Evolutionary conservation across 2,113 vertebrate genomes (phyloP).

Genomic region (Oenanthe oenanthe): DNA sequence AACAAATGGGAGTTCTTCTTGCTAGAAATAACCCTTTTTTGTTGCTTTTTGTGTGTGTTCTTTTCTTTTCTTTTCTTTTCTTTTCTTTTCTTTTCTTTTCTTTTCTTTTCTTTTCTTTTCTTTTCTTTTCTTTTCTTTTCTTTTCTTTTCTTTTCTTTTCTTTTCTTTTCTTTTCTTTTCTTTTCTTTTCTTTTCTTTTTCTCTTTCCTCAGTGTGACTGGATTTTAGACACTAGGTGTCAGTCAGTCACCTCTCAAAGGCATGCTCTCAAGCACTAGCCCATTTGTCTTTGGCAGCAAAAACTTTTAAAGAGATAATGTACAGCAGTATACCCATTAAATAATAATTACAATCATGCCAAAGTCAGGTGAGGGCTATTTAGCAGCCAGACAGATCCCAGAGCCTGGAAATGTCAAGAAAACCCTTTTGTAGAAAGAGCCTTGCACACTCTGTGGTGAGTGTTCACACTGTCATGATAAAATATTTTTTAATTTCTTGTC

Average conservation of each 20-base stretch:
- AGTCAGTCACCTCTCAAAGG: conserved; percentile 48
- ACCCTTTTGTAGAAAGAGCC: background rate
- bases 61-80: too few relatives aligned
- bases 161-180: too few relatives aligned
- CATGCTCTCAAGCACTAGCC: background rate
- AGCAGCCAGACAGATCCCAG: background rate
- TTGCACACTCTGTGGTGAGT: background rate
- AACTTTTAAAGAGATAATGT: background rate
- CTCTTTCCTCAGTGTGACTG: background rate
- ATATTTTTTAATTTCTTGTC: background rate
- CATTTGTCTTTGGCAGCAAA: background rate
- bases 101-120: too few relatives aligned
- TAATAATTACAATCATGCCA: background rate
- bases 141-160: too few relatives aligned
- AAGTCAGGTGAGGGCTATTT: background rate
- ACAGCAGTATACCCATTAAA: background rate
- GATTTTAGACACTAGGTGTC: conserved; percentile 68
- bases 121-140: too few relatives aligned
- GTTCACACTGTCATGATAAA: background rate
- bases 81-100: too few relatives aligned
- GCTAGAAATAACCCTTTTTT: accelerated
- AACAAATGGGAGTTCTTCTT: background rate
- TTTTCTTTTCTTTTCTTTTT: too few relatives aligned
- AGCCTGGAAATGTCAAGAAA: background rate
- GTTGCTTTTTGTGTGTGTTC: background rate